Percentiles rank a stretch among this genome's conserved stretches.
These are phyloP conservation scores for Mesodorylaimus sp. DNA, from an alignment of 2,888 invertebrate species.

Conservation along the genomic window DNA sequence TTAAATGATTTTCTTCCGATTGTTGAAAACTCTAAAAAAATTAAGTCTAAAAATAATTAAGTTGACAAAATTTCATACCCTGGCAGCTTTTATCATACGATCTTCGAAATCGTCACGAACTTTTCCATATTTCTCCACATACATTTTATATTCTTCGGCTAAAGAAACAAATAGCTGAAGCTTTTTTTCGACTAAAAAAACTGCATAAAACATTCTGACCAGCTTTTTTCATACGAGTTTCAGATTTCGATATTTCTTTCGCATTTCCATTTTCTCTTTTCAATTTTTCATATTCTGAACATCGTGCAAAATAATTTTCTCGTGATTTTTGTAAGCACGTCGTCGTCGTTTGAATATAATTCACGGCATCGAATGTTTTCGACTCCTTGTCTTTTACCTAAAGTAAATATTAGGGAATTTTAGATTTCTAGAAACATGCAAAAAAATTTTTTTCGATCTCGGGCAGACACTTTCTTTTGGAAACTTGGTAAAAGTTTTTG, in stretches of 20 bases:
- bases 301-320: conserved; percentile 69
- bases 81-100: conserved; percentile 55
- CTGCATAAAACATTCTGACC: neutral
- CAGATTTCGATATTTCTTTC: conserved; percentile 67
- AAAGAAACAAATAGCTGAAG: conserved; percentile 38
- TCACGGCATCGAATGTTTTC: conserved; percentile 35
- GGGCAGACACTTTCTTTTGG: too few relatives aligned
- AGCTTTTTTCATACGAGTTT: neutral
- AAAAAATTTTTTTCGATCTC: too few relatives aligned
- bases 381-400: conserved; percentile 29
- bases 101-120: conserved; percentile 83
- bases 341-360: conserved; percentile 38
- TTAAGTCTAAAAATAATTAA: neutral
- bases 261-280: conserved; percentile 66
- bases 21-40: conserved; percentile 3
- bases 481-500: too few relatives aligned
- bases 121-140: conserved; percentile 74
- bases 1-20: neutral
- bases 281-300: conserved; percentile 67
- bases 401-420: neutral
- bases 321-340: conserved; percentile 46
- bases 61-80: neutral
- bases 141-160: conserved; percentile 71
- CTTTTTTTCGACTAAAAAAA: neutral
- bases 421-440: too few relatives aligned